Evolutionary conservation across 2,797 vertebrate species (phyloP), one percentile per base, ranked within the genome.

Genomic region (Enteromius mattozi): DNA sequence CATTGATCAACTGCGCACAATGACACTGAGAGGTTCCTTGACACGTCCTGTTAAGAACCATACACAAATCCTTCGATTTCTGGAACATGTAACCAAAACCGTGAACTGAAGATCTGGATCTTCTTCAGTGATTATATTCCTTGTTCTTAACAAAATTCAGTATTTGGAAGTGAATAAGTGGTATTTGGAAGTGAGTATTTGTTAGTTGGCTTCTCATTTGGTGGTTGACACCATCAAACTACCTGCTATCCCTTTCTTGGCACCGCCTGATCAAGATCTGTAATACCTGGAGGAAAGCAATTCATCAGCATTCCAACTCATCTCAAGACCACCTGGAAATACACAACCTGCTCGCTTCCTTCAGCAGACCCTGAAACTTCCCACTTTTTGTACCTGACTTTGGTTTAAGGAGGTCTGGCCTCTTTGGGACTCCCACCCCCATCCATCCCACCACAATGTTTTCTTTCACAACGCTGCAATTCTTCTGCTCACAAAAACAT

Each of bases 401-500:
- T 51, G 45, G 45, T 65, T 59, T 82, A 61, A 84, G 47, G 77
- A 85, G 59, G 27, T 78, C 40, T 81, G 30, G 81, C 40, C 81
- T 37, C 76, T 86, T 69, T 82, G n/a, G 45, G 81, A 80, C 82
- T 45, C 63, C 65, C 63, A 54, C 88, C 61, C 81, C 77, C 85
- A 78, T 6, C 66, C 82, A 40, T 19, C 45, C 63, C 85, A 86
- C 45, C 77, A 24, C 83, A 77, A 68, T 78, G 70, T 88, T 89
- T 87, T 87, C 89, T 80, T 83, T 87, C 87, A 92, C 89, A 92
- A 87, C 71, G 68, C 77, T 59, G 86, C 90, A 85, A 91, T 92
- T 94, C 90, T 92, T 91, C 88, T 88, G 81, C 85, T 80, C 77
- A 86, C 90, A 88, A 90, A 84, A 91, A 92, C 91, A 88, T 80